Percentiles rank a stretch among this genome's conserved stretches.
phyloP scores from a whole-genome alignment of 2,888 invertebrate species.

The Eristalis arbustorum region DNA sequence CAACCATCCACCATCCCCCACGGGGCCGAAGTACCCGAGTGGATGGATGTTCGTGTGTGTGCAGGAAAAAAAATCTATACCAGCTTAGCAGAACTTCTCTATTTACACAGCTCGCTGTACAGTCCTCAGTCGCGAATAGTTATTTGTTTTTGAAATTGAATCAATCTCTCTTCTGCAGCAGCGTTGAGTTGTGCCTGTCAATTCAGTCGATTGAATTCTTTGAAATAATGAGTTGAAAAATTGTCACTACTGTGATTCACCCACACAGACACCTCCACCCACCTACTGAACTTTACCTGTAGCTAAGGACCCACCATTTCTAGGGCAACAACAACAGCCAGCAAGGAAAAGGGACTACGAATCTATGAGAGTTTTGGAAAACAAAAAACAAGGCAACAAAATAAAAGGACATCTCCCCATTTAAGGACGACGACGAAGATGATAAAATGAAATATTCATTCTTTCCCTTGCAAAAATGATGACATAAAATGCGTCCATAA shows the following conservation, averaged over 20 bases:
- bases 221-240: neutral
- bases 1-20: neutral
- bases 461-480: neutral
- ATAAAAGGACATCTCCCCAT: neutral
- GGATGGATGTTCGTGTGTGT: neutral
- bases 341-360: neutral
- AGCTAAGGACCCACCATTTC: neutral
- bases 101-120: neutral
- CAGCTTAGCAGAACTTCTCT: neutral
- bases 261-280: too few relatives aligned
- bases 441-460: neutral
- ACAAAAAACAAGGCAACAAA: neutral
- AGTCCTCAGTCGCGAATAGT: too few relatives aligned
- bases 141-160: neutral
- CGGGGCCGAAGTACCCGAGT: too few relatives aligned
- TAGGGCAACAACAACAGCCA: neutral
- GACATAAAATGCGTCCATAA: neutral
- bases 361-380: neutral
- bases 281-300: neutral
- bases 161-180: neutral
- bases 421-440: neutral
- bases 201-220: neutral
- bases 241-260: neutral
- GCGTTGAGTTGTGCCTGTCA: neutral
- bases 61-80: neutral